Evolutionary conservation across 2,797 vertebrate genomes (phyloP).

Genomic region (Triplophysa bombifrons): DNA sequence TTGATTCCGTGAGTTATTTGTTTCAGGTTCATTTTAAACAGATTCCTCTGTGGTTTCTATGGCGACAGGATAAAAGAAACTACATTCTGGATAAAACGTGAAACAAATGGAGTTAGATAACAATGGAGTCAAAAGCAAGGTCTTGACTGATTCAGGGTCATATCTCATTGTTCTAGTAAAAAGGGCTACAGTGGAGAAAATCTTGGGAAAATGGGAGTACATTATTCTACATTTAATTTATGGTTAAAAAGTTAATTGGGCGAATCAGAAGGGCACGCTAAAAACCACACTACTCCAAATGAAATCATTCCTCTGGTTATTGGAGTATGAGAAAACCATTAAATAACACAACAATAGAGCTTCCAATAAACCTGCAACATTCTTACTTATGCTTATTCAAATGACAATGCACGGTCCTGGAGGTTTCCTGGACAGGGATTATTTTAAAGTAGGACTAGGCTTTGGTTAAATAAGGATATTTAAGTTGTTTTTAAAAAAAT

Average conservation of each 20-base stretch:
- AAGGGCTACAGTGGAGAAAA: background rate
- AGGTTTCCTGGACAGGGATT: no score
- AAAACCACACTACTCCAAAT: background rate
- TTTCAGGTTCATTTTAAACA: constrained; percentile 31
- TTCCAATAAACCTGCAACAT: background rate
- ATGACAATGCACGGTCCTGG: background rate
- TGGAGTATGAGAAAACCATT: background rate
- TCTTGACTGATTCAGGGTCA: background rate
- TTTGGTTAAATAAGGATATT: no score
- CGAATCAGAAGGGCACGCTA: background rate
- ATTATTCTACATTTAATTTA: background rate
- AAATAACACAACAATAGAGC: background rate
- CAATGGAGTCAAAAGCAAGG: background rate
- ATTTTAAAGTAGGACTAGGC: no score
- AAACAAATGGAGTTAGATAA: constrained; percentile 3
- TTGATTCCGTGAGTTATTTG: constrained; percentile 29
- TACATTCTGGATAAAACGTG: background rate
- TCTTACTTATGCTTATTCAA: background rate
- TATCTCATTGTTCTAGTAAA: background rate
- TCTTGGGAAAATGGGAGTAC: background rate
- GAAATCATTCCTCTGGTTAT: background rate
- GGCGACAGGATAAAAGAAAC: background rate
- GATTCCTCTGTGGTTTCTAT: constrained; percentile 23
- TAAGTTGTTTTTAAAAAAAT: no score
- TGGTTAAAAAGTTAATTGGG: background rate